These are phyloP conservation scores for Cryptomyrus ogoouensis DNA, from an alignment of 2,113 vertebrate genomes.

Conservation along the genomic window DNA sequence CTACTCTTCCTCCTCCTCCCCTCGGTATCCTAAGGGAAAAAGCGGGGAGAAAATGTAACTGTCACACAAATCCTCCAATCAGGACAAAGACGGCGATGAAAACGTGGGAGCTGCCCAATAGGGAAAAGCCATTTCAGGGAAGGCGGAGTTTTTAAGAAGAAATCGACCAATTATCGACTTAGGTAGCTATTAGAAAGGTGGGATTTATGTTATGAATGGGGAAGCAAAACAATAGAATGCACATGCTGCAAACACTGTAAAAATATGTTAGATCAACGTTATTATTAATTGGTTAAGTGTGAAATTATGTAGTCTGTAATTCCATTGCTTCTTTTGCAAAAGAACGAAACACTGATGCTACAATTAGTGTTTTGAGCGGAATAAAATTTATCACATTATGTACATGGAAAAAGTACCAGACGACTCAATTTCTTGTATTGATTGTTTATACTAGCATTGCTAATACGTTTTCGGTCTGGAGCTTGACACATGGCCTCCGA, in stretches of 20 bases:
- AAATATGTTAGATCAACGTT: neutral
- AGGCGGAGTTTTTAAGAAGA: neutral
- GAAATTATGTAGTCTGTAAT: neutral
- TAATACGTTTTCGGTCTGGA: neutral
- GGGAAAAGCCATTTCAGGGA: neutral
- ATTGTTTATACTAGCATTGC: neutral
- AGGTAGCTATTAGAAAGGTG: neutral
- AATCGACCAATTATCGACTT: neutral
- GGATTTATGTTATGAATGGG: slow-evolving; percentile 10
- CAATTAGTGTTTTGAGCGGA: neutral
- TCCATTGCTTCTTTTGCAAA: neutral
- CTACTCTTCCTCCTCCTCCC: neutral
- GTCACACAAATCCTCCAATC: neutral
- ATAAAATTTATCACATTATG: neutral
- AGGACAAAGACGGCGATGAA: neutral
- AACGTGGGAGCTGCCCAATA: neutral
- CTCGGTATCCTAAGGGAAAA: neutral
- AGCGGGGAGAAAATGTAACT: neutral
- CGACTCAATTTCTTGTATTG: neutral
- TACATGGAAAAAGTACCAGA: neutral
- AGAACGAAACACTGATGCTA: neutral
- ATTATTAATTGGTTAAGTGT: neutral
- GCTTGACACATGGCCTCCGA: neutral
- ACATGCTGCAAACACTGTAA: neutral
- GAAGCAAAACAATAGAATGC: slow-evolving; percentile 5